Base-by-base conservation (phyloP, 2,888 invertebrate genomes). In the Teleiodes luculella region DNA sequence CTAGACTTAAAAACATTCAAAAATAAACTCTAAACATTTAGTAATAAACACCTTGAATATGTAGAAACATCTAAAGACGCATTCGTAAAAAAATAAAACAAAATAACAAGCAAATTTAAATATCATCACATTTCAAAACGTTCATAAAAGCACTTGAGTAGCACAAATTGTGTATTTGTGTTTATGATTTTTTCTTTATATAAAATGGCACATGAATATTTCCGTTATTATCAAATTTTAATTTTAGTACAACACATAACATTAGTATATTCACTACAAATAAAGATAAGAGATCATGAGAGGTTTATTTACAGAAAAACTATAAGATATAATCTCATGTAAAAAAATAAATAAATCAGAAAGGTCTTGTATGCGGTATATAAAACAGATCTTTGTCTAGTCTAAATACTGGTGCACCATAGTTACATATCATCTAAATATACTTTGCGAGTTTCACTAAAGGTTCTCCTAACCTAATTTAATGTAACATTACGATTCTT, bases 31-130 rank as follows among this genome's bases (percentile, higher is more conserved):
- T 61, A 66, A n/a, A 61, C 60, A 60, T 63, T 63, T 65, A 70
- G 72, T n/a, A 76, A 69, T 69, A 71, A 64, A 72, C 65, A 68
- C 60, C 62, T 66, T 69, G 50, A 68, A 55, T 65, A 66, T 67
- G 68, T 37, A 49, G 30, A 30, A 39, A 51, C 41, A 51, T 50
- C 50, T 50, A 63, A 41, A 69, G 70, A 69, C 65, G 76, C 78
- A 83, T 75, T 78, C 76, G 64, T 72, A 70, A 64, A 74, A 43
- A 43, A 41, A 2, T 69, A 75, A 64, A 68, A 72, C 59, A 72
- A 67, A 68, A 65, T 68, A 80, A 80, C 87, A 88, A 89, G 88
- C 88, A 89, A 89, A 89, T 89, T 89, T 85, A 88, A 87, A 80
- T 86, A 87, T 88, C 85, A 69, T 71, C 72, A 70, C 73, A 68